These are phyloP conservation scores for Pheosia gnoma DNA, from an alignment of 2,888 invertebrate genomes.

Conservation along the genomic window DNA sequence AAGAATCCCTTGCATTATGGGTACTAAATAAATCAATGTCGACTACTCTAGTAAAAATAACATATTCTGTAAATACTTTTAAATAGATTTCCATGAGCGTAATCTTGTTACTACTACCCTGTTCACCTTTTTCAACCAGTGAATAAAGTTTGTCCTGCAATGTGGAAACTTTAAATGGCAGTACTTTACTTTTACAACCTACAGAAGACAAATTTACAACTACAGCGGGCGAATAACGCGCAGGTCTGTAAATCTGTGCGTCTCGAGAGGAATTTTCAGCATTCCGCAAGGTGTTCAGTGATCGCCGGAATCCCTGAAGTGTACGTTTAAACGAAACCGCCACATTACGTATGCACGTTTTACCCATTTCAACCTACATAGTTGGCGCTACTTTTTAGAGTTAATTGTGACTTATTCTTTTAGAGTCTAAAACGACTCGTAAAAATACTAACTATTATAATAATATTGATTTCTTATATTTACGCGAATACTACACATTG, in stretches of 20 bases:
- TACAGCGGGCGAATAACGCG: background rate
- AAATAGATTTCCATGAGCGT: background rate
- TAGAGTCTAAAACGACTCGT: no score
- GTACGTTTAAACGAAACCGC: conserved; percentile 29
- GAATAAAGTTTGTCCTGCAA: background rate
- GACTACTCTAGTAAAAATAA: no score
- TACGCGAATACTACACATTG: no score
- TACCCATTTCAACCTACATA: conserved; percentile 18
- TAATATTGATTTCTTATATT: no score
- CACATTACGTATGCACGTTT: conserved; percentile 22
- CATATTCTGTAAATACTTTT: no score
- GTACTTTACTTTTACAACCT: background rate
- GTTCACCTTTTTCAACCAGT: background rate
- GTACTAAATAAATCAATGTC: no score
- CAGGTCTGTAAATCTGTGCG: conserved; percentile 15
- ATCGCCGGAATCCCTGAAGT: conserved; percentile 17
- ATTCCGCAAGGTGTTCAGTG: conserved; percentile 17
- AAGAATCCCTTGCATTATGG: no score
- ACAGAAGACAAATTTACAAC: background rate
- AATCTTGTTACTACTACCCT: background rate
- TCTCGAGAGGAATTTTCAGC: conserved; percentile 10
- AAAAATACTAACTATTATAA: no score
- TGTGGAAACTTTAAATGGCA: background rate
- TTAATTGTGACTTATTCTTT: background rate
- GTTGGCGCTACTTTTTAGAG: background rate